phyloP scores from a whole-genome alignment of 2,888 invertebrate genomes.

The Dexiosoma caninum region DNA sequence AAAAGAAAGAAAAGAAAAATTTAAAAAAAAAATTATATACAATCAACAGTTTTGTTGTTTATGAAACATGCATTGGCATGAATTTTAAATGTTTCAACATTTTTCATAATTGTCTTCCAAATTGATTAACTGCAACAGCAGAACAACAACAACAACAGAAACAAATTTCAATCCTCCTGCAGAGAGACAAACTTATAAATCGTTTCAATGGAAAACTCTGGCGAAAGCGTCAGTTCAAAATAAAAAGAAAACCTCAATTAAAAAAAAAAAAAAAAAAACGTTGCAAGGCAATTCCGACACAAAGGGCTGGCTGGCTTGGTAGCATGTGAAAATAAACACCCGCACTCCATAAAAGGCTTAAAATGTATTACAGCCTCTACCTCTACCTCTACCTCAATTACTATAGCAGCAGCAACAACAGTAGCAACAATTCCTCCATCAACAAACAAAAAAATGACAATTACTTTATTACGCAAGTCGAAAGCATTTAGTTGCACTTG shows the following conservation, averaged over 20 bases:
- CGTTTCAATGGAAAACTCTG: slow-evolving; percentile 32
- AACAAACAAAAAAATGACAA: slow-evolving; percentile 23
- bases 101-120: slow-evolving; percentile 61
- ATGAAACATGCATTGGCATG: slow-evolving; percentile 55
- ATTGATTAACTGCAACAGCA: slow-evolving; percentile 57
- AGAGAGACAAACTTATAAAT: slow-evolving; percentile 41
- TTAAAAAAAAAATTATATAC: too few relatives aligned
- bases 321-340: slow-evolving; percentile 51
- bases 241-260: not conserved
- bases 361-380: not conserved
- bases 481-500: slow-evolving; percentile 55
- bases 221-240: slow-evolving; percentile 12
- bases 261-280: not conserved
- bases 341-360: slow-evolving; percentile 50
- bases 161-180: slow-evolving; percentile 42
- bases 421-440: not conserved
- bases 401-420: not conserved
- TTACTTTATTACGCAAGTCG: slow-evolving; percentile 59
- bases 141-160: not conserved
- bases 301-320: not conserved
- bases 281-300: not conserved
- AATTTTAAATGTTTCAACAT: slow-evolving; percentile 55
- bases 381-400: slow-evolving; percentile 6
- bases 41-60: slow-evolving; percentile 43
- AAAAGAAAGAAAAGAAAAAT: too few relatives aligned